phyloP scores from a whole-genome alignment of 2,797 vertebrate species.

The Typhlichthys subterraneus region DNA sequence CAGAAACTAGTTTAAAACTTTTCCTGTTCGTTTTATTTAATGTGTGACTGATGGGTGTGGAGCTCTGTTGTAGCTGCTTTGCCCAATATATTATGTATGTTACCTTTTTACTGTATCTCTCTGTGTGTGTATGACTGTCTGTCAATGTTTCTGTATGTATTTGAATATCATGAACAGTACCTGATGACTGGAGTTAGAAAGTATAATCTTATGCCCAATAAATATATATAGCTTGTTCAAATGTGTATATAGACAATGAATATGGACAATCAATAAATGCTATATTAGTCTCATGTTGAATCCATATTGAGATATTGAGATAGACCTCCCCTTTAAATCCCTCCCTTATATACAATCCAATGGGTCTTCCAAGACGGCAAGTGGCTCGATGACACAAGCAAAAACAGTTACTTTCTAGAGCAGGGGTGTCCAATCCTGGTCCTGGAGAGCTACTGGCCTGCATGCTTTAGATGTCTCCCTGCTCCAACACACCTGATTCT shows the following conservation, averaged over 20 bases:
- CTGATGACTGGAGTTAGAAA: neutral
- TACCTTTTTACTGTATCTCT: neutral
- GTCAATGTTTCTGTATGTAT: neutral
- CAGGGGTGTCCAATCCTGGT: no score
- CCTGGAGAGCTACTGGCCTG: no score
- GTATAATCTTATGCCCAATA: neutral
- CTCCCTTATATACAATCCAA: constrained; percentile 19
- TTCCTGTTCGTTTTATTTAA: no score
- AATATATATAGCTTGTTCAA: neutral
- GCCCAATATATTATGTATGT: no score
- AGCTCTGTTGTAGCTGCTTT: no score
- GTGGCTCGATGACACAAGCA: constrained; percentile 46
- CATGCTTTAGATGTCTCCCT: no score
- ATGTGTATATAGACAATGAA: no score
- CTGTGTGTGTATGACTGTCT: neutral
- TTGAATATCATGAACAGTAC: no score
- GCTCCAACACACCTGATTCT: no score
- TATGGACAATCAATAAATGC: no score
- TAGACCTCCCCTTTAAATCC: constrained; percentile 20
- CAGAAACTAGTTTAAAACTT: no score
- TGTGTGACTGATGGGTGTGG: no score
- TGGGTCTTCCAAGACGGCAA: constrained; percentile 42
- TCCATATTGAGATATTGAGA: constrained; percentile 6
- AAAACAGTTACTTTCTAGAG: constrained; percentile 28
- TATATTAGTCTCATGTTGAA: neutral